phyloP scores from a whole-genome alignment of 2,888 invertebrate genomes.

The Cheiracanthium punctorium region DNA sequence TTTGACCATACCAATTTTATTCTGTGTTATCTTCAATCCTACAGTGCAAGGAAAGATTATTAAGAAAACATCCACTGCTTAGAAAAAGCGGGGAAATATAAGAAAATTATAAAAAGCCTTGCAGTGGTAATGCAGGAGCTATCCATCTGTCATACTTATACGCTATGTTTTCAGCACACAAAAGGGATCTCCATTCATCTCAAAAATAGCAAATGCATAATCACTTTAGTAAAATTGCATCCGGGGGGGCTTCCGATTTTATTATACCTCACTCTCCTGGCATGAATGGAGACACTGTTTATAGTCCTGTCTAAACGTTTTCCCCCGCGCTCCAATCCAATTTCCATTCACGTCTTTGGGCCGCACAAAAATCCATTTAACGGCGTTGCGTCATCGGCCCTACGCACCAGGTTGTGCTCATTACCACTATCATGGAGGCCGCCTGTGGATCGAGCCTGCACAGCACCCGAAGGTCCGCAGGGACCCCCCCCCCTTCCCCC shows the following conservation, averaged over 20 bases:
- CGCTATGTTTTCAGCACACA: neutral
- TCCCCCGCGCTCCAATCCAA: constrained; percentile 10
- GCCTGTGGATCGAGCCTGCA: constrained; percentile 20
- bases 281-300: neutral
- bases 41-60: too few relatives aligned
- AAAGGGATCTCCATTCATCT: neutral
- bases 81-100: too few relatives aligned
- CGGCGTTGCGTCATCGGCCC: neutral
- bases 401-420: constrained; percentile 49
- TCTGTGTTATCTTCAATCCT: too few relatives aligned
- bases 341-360: constrained; percentile 8
- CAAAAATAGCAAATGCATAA: constrained; percentile 7
- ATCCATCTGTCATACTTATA: constrained; percentile 3
- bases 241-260: neutral
- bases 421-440: constrained; percentile 39
- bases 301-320: constrained; percentile 17
- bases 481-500: constrained; percentile 33
- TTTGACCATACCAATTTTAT: too few relatives aligned
- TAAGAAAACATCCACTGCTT: too few relatives aligned
- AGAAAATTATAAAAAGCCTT: too few relatives aligned
- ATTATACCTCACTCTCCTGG: neutral
- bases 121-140: neutral
- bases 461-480: neutral
- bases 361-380: constrained; percentile 7
- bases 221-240: constrained; percentile 15